Evolutionary conservation across 2,888 invertebrate genomes (phyloP).

Genomic region (Mystacides longicornis): DNA sequence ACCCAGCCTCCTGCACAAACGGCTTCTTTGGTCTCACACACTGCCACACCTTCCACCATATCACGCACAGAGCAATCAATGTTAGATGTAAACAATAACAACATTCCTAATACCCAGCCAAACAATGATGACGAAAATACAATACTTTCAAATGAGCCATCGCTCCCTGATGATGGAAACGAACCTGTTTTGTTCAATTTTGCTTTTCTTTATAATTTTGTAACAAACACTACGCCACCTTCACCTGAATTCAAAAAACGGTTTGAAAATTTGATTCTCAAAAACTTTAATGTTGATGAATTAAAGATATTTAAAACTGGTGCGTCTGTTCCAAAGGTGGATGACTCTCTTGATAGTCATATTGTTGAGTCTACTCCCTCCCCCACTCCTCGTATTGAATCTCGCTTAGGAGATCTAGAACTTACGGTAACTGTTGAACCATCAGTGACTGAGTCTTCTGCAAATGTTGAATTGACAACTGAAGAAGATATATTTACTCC

Average conservation of each 20-base stretch:
- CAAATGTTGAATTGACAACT: too few relatives aligned
- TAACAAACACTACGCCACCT: conserved; percentile 5
- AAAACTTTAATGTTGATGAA: not conserved
- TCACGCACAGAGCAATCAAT: conserved; percentile 16
- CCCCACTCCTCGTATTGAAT: not conserved
- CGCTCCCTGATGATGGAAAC: not conserved
- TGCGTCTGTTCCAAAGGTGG: not conserved
- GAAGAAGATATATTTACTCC: too few relatives aligned
- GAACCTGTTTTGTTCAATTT: conserved; percentile 9
- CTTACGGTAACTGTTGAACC: too few relatives aligned
- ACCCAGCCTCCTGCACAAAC: conserved; percentile 33
- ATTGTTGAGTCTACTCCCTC: not conserved
- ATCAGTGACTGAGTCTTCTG: too few relatives aligned
- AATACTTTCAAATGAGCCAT: not conserved
- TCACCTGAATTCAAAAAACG: not conserved
- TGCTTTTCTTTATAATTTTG: conserved; percentile 17
- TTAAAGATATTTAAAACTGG: not conserved
- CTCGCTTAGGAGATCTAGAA: not conserved
- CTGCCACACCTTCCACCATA: conserved; percentile 31
- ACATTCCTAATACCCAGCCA: not conserved
- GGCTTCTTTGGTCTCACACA: conserved; percentile 23
- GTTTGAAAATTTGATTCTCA: not conserved
- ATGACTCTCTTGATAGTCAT: not conserved
- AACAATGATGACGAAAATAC: not conserved
- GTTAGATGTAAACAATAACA: conserved; percentile 4